Evolutionary conservation across 2,888 invertebrate species (phyloP).

Genomic region (Himalopsyche anomala): DNA sequence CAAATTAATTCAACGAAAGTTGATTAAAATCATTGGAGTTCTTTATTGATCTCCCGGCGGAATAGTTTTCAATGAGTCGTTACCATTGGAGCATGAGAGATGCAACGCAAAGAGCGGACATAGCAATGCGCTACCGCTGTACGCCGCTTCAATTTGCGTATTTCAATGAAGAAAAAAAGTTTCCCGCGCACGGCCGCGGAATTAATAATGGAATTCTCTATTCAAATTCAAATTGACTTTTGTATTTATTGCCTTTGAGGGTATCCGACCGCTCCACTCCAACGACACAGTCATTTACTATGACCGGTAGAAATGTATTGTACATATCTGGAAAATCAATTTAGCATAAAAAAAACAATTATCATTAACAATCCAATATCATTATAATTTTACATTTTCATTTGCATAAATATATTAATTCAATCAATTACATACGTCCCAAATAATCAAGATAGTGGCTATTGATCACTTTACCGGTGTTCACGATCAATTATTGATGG

Average conservation of each 20-base stretch:
- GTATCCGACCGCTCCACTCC: slow-evolving; percentile 40
- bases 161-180: slow-evolving; percentile 52
- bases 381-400: no score
- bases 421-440: no score
- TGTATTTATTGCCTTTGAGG: slow-evolving; percentile 64
- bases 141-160: slow-evolving; percentile 62
- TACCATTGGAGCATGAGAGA: slow-evolving; percentile 54
- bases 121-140: slow-evolving; percentile 52
- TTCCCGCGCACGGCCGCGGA: slow-evolving; percentile 60
- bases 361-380: no score
- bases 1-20: background rate
- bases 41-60: slow-evolving; percentile 14
- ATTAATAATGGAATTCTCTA: slow-evolving; percentile 64
- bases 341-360: no score
- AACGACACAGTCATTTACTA: background rate
- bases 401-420: no score
- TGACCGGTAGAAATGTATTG: background rate
- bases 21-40: slow-evolving; percentile 17
- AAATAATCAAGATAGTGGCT: no score
- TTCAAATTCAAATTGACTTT: slow-evolving; percentile 65
- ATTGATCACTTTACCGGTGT: no score
- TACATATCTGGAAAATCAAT: no score
- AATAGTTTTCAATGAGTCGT: slow-evolving; percentile 58
- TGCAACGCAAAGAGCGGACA: slow-evolving; percentile 37
- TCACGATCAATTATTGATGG: no score